phyloP scores from a whole-genome alignment of 2,888 invertebrate genomes.

The Brachyopa scutellaris region DNA sequence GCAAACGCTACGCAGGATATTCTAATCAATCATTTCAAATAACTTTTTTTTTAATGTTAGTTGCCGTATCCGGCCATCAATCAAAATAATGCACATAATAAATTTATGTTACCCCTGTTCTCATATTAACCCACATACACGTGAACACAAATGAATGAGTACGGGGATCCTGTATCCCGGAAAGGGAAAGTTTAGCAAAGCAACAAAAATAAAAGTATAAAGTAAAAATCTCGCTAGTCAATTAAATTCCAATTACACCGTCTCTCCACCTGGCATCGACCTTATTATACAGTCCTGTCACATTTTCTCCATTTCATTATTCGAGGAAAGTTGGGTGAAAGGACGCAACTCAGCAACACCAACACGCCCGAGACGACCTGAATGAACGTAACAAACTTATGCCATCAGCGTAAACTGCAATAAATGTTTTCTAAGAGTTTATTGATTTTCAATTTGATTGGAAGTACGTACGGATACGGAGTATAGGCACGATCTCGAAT shows the following conservation, averaged over 20 bases:
- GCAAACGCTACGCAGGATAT: constrained; percentile 5
- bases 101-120: constrained; percentile 1
- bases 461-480: background rate
- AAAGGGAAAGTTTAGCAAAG: too few species aligned
- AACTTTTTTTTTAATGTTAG: background rate
- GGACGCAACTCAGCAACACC: background rate
- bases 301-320: background rate
- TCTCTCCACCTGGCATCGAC: background rate
- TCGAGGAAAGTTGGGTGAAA: background rate
- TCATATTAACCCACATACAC: background rate
- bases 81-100: constrained; percentile 43
- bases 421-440: constrained; percentile 43
- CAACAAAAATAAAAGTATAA: background rate
- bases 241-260: constrained; percentile 51
- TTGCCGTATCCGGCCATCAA: constrained; percentile 33
- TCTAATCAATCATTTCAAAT: constrained; percentile 37
- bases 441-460: constrained; percentile 26
- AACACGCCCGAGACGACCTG: too few species aligned
- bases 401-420: constrained; percentile 51
- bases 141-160: too few species aligned
- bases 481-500: background rate
- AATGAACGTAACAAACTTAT: constrained; percentile 39
- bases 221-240: constrained; percentile 41
- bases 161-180: too few species aligned
- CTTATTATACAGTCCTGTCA: constrained; percentile 13